Conservation (phyloP, 2,888 invertebrate species). For the Temnothorax unifasciatus region DNA sequence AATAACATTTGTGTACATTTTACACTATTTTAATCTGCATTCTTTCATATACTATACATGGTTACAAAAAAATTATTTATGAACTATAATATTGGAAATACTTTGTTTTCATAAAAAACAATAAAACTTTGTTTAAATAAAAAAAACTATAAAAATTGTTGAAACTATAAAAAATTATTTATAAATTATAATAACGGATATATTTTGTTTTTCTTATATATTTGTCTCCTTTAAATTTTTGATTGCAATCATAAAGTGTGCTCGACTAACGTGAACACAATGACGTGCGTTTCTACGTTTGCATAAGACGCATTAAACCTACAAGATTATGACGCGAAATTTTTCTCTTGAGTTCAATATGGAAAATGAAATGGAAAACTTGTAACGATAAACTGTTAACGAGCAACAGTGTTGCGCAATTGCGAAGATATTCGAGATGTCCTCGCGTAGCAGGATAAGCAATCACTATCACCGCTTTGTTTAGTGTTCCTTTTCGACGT, state of each 20-base stretch:
- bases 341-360: background rate
- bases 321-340: background rate
- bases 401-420: background rate
- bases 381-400: background rate
- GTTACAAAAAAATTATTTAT: background rate
- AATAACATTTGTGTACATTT: background rate
- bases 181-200: background rate
- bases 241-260: background rate
- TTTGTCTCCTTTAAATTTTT: background rate
- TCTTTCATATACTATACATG: background rate
- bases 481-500: background rate
- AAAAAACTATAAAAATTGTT: too few species aligned
- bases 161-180: background rate
- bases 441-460: background rate
- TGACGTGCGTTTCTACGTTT: constrained; percentile 14
- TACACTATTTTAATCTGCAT: background rate
- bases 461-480: background rate
- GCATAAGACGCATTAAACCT: background rate
- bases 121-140: too few species aligned
- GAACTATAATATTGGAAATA: background rate
- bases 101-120: too few species aligned
- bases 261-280: background rate
- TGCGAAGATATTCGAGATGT: constrained; percentile 16
- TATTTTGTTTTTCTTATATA: background rate
- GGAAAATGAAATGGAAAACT: background rate